Conservation (phyloP, 2,888 invertebrate genomes). For the Athripsodes cinereus region DNA sequence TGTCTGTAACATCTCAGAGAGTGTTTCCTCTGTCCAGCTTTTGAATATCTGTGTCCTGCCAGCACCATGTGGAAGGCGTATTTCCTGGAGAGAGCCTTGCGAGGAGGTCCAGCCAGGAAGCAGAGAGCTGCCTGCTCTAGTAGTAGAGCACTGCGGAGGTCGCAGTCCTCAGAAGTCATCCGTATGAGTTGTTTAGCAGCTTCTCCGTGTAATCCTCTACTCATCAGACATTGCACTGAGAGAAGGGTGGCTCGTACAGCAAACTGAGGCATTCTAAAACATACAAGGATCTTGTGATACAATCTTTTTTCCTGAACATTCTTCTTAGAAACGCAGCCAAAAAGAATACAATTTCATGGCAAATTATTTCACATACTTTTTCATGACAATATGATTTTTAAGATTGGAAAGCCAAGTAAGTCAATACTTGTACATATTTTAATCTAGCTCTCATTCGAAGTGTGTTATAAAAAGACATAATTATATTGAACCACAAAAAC, state of each 20-base stretch:
- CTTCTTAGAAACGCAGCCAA: too few relatives aligned
- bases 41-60: slow-evolving; percentile 91
- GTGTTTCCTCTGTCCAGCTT: slow-evolving; percentile 88
- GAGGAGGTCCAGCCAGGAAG: slow-evolving; percentile 60
- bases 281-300: too few relatives aligned
- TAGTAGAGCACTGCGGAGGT: slow-evolving; percentile 86
- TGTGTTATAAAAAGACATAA: too few relatives aligned
- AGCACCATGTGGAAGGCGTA: slow-evolving; percentile 96
- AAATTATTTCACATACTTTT: too few relatives aligned
- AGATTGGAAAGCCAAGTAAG: too few relatives aligned
- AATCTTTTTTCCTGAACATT: too few relatives aligned
- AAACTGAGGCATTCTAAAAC: slow-evolving; percentile 76
- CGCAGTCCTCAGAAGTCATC: slow-evolving; percentile 97
- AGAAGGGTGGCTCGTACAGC: slow-evolving; percentile 88
- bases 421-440: too few relatives aligned
- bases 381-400: too few relatives aligned
- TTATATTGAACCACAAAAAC: too few relatives aligned
- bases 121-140: slow-evolving; percentile 94
- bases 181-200: slow-evolving; percentile 93
- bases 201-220: slow-evolving; percentile 73
- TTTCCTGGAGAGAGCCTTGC: slow-evolving; percentile 76
- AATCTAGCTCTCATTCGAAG: too few relatives aligned
- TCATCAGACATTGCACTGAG: slow-evolving; percentile 81
- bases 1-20: slow-evolving; percentile 88
- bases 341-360: too few relatives aligned